phyloP scores from a whole-genome alignment of 2,797 vertebrate genomes.

The Pelochelys cantorii region DNA sequence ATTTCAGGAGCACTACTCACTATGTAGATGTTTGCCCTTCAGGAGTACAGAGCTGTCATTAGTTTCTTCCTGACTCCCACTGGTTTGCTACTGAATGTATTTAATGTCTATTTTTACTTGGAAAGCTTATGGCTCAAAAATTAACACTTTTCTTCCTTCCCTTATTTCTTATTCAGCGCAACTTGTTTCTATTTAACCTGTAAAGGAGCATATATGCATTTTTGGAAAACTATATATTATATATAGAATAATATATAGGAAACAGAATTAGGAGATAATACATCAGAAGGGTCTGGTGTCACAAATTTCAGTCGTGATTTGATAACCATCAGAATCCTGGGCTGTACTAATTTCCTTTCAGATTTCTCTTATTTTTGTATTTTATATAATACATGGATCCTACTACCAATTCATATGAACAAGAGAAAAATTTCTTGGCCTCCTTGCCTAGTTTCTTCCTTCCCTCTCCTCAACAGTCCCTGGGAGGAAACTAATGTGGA shows the following conservation, averaged over 20 bases:
- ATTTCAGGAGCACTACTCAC: slow-evolving; percentile 32
- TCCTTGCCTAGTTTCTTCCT: not conserved
- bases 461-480: not conserved
- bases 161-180: slow-evolving; percentile 68
- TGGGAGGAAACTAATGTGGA: not conserved
- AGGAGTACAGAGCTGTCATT: slow-evolving; percentile 55
- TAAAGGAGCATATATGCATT: slow-evolving; percentile 71
- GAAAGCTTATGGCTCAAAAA: slow-evolving; percentile 52
- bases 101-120: slow-evolving; percentile 65
- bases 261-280: slow-evolving; percentile 64
- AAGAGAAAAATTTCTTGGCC: slow-evolving; percentile 30
- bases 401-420: slow-evolving; percentile 43
- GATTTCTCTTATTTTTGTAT: slow-evolving; percentile 73
- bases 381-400: slow-evolving; percentile 73
- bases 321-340: slow-evolving; percentile 67
- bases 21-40: slow-evolving; percentile 13
- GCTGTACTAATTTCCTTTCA: slow-evolving; percentile 74
- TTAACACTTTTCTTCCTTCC: slow-evolving; percentile 53
- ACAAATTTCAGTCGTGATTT: slow-evolving; percentile 46
- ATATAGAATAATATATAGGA: slow-evolving; percentile 73
- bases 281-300: slow-evolving; percentile 69
- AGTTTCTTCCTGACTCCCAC: slow-evolving; percentile 39
- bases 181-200: slow-evolving; percentile 76
- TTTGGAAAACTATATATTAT: slow-evolving; percentile 72
- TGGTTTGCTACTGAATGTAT: slow-evolving; percentile 68